Base-by-base conservation (phyloP, 2,113 vertebrate species). In the Chloropsis hardwickii region DNA sequence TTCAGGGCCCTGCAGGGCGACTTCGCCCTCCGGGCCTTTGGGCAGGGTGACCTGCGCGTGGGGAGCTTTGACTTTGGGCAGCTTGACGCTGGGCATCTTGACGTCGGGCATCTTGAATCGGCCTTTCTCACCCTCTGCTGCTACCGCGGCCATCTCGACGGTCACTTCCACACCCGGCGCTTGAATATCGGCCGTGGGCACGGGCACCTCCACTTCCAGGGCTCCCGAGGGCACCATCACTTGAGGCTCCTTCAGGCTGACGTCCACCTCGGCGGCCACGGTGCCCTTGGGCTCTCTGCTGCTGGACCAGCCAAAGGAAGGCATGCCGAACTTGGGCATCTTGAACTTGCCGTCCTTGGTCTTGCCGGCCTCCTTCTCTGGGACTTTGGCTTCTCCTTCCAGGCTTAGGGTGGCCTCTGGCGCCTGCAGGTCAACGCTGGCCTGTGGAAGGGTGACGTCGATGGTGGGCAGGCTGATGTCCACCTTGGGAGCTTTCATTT, bases 281-380 rank as follows among this genome's bases (percentile, higher is more conserved):
- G 31, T 35, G 80, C 61, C 81, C 56, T 73, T 93, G 79, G 81
- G 51, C 45, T 47, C 45, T 47, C 20, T 54, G 53, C 53, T 54
- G 53, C 53, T 54, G 29, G 53, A 54, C 53, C 53, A 54, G 29
- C 53, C 53, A 31, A 54, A 54, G 53, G 53, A 54, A 54, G 53
- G 53, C 53, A 54, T 54, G 53, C 53, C 53, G 5, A 54, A 54
- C 53, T 54, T 54, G 51, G 51, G 51, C 91, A 95, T 91, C 44
- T 93, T 96, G 60, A 97, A 91, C 51, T 85, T 89, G 60, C 77
- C n/a, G 9, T 90, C 88, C 25, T 84, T 88, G 87, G 35, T 37
- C 23, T 42, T 40, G 44, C 16, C 4, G 40, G 27, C 44, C 13
- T 51, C 72, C 4, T 6, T 29, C 21, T 14, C 22, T 3, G 15